Evolutionary conservation across 2,113 vertebrate species (phyloP).

Genomic region (Struthio camelus): DNA sequence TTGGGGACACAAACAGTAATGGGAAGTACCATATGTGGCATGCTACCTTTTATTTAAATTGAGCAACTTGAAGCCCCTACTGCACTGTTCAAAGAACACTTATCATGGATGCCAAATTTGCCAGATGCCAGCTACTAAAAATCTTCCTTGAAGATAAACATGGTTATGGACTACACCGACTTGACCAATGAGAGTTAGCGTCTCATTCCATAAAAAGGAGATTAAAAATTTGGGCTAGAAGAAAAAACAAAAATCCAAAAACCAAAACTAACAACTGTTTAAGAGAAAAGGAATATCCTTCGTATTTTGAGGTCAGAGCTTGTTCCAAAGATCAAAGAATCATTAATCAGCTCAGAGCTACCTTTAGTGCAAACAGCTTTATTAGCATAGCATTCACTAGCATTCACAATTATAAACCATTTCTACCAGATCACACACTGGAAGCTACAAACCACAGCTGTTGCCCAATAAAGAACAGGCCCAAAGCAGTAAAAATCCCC

Average conservation of each 20-base stretch:
- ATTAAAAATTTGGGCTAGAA: background rate
- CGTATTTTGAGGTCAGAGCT: background rate
- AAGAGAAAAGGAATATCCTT: background rate
- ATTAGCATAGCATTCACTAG: background rate
- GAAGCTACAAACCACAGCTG: background rate
- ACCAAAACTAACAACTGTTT: background rate
- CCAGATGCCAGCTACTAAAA: background rate
- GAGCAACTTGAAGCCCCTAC: too few species aligned
- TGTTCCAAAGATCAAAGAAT: background rate
- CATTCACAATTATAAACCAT: background rate
- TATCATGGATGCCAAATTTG: background rate
- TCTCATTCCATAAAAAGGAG: background rate
- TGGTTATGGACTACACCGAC: background rate
- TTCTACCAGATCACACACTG: background rate
- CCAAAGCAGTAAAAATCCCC: background rate
- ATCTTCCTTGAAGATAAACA: background rate
- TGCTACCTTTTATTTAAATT: background rate
- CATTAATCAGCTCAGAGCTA: background rate
- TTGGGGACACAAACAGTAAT: background rate
- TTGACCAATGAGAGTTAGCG: background rate
- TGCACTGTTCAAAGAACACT: too few species aligned
- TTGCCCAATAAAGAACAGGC: background rate
- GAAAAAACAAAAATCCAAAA: background rate
- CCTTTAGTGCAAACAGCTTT: background rate
- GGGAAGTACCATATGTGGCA: background rate